Percentiles rank a stretch among this genome's conserved stretches.
Conservation (phyloP, 2,888 invertebrate species). For the Aphidoletes aphidimyza region DNA sequence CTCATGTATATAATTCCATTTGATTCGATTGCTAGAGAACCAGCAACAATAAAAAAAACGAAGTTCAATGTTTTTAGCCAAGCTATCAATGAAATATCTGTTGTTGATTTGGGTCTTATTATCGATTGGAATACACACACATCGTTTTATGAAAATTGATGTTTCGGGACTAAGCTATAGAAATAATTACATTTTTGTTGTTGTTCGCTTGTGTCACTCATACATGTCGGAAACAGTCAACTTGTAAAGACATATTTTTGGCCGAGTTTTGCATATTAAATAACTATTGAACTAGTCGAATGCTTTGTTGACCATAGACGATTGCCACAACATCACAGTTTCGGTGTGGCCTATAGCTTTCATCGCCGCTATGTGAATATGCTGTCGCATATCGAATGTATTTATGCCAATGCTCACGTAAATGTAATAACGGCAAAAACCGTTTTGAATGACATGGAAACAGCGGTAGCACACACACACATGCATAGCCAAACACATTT, state of each 20-base stretch:
- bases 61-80: neutral
- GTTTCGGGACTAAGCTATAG: too few relatives aligned
- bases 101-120: neutral
- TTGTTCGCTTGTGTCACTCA: neutral
- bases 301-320: too few relatives aligned
- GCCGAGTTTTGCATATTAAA: neutral
- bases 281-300: neutral
- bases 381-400: neutral
- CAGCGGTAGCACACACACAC: neutral
- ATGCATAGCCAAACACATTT: too few relatives aligned
- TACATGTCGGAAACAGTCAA: neutral
- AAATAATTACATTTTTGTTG: neutral
- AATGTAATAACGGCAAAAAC: conserved; percentile 1
- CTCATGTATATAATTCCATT: conserved; percentile 14
- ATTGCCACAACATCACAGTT: too few relatives aligned
- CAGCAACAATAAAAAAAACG: too few relatives aligned
- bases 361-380: too few relatives aligned
- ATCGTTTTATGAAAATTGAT: too few relatives aligned
- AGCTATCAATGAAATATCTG: neutral
- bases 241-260: neutral
- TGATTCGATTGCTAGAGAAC: too few relatives aligned
- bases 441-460: neutral
- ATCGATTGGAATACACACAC: neutral
- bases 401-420: conserved; percentile 34
- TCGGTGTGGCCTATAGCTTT: neutral